Evolutionary conservation across 2,113 vertebrate species (phyloP).

Genomic region (Aramus guarauna): DNA sequence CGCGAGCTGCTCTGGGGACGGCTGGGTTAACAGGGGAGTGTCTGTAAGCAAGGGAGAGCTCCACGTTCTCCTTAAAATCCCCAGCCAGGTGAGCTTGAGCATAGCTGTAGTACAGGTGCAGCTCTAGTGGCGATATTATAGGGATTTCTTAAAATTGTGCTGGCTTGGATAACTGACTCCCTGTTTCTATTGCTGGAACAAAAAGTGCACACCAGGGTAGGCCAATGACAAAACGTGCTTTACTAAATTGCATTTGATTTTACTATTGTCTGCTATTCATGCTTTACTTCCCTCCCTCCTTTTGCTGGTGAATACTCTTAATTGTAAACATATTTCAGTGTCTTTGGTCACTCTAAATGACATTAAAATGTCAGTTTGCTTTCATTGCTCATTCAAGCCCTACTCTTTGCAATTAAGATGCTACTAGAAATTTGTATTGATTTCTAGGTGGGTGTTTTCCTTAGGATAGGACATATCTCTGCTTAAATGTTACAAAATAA

Average conservation of each 20-base stretch:
- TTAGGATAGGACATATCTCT: background rate
- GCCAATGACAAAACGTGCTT: background rate
- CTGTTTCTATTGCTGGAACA: background rate
- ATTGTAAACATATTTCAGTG: conserved; percentile 18
- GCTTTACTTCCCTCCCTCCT: background rate
- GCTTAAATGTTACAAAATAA: background rate
- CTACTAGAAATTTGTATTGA: conserved; percentile 9
- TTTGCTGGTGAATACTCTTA: background rate
- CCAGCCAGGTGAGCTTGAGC: background rate
- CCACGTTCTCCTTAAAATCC: background rate
- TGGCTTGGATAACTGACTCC: background rate
- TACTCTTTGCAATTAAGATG: background rate
- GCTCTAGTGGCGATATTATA: background rate
- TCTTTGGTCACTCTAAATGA: conserved; percentile 7
- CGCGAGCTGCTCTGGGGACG: background rate
- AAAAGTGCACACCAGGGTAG: fast-evolving
- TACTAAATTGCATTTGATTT: conserved; percentile 5
- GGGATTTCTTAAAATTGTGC: background rate
- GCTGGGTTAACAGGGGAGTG: background rate
- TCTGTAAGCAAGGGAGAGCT: background rate
- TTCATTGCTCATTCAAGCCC: conserved; percentile 11
- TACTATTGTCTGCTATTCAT: background rate
- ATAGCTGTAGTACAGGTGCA: background rate
- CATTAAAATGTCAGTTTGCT: background rate
- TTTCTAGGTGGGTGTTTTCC: background rate